Evolutionary conservation across 2,113 vertebrate genomes (phyloP).

Genomic region (Myotis davidii): DNA sequence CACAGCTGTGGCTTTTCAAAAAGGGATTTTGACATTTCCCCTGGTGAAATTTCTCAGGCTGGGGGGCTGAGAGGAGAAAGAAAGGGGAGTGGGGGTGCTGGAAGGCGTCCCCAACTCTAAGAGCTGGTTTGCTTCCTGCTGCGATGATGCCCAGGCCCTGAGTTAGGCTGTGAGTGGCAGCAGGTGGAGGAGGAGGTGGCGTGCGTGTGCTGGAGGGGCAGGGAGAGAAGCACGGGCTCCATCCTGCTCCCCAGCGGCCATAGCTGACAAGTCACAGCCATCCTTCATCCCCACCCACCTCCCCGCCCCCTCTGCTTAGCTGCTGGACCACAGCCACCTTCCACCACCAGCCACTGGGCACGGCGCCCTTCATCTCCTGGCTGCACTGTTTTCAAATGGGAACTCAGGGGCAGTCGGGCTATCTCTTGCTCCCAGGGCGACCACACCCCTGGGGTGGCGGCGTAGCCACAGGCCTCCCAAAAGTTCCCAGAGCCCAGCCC

Average conservation of each 20-base stretch:
- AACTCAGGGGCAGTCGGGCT: background rate
- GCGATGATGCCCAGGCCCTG: fast-evolving
- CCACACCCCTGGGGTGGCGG: background rate
- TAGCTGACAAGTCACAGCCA: background rate
- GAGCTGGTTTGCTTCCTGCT: background rate
- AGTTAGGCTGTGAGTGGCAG: fast-evolving
- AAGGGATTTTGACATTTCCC: background rate
- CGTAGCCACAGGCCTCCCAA: background rate
- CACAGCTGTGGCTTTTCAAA: background rate
- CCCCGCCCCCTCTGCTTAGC: background rate
- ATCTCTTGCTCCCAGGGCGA: background rate
- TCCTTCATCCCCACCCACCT: fast-evolving
- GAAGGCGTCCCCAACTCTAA: background rate
- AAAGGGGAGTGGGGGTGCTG: fast-evolving
- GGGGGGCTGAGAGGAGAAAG: background rate
- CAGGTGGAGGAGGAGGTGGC: background rate
- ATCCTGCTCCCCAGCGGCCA: background rate
- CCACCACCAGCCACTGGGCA: background rate
- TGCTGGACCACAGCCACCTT: background rate
- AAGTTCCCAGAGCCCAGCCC: background rate
- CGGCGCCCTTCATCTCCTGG: background rate
- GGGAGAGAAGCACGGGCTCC: background rate
- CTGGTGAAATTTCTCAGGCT: background rate
- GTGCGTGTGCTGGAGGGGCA: background rate
- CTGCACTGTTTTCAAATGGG: background rate